Percentiles rank a stretch among this genome's conserved stretches.
Evolutionary conservation across 2,888 invertebrate genomes (phyloP).

Genomic region (Drosophila testacea): DNA sequence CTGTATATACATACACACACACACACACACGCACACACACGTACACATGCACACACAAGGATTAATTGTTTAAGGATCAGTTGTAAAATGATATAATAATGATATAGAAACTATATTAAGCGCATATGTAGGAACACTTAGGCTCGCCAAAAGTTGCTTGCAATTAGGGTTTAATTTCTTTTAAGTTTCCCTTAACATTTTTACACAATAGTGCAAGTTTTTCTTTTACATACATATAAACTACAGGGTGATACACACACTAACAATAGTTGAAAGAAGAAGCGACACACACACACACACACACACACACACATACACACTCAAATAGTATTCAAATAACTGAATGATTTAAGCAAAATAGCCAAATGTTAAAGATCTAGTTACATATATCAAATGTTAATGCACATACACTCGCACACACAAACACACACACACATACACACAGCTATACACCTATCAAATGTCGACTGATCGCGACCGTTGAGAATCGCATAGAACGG

Average conservation of each 20-base stretch:
- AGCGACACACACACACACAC: constrained; percentile 26
- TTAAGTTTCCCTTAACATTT: constrained; percentile 31
- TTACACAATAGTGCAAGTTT: constrained; percentile 49
- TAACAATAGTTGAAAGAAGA: constrained; percentile 27
- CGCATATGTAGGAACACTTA: constrained; percentile 72
- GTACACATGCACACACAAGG: constrained; percentile 13
- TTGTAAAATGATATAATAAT: constrained; percentile 46
- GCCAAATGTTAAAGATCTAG: constrained; percentile 55
- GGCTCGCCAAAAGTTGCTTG: constrained; percentile 72
- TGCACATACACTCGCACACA: constrained; percentile 23
- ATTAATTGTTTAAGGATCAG: constrained; percentile 52
- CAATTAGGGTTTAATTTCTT: constrained; percentile 38
- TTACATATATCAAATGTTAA: constrained; percentile 52
- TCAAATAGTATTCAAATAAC: constrained; percentile 56
- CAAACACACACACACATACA: constrained; percentile 20
- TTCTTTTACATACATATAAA: constrained; percentile 30
- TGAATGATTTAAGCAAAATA: constrained; percentile 38
- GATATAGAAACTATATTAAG: constrained; percentile 45
- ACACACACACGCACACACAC: constrained; percentile 18
- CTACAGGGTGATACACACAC: constrained; percentile 57
- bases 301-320: constrained; percentile 34
- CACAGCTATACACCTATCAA: constrained; percentile 13
- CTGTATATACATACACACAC: constrained; percentile 45
- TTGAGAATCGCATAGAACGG: constrained; percentile 43
- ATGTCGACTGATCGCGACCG: neutral